Conservation (phyloP, 2,113 vertebrate genomes). For the Epinephelus fuscoguttatus region DNA sequence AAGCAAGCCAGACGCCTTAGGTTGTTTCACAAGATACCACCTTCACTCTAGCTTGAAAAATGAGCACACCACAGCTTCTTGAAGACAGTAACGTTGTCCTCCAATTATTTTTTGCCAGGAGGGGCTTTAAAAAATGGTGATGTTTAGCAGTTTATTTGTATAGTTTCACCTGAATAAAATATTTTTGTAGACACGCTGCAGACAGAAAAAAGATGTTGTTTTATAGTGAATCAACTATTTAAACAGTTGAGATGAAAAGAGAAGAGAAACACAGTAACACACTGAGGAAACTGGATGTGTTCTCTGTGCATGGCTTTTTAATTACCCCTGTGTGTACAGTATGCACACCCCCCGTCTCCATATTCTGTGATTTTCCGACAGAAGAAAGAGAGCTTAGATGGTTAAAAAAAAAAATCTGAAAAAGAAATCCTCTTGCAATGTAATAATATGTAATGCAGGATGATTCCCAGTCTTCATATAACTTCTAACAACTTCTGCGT, state of each 20-base stretch:
- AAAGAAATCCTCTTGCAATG: neutral
- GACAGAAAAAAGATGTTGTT: neutral
- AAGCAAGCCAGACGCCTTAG: too few species aligned
- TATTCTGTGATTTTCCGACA: neutral
- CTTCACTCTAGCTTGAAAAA: too few species aligned
- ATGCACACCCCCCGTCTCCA: neutral
- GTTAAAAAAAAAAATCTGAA: neutral
- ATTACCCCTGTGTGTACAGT: neutral
- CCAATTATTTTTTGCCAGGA: too few species aligned
- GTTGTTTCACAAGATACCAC: too few species aligned
- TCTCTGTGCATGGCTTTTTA: neutral
- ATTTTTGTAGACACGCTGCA: neutral
- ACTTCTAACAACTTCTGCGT: neutral
- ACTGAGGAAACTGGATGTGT: neutral
- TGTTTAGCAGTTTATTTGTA: too few species aligned
- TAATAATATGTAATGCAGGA: neutral
- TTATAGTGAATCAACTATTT: neutral
- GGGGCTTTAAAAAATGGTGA: neutral
- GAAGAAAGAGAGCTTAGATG: neutral
- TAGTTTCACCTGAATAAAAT: neutral
- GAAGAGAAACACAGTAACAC: neutral
- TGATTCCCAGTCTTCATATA: neutral
- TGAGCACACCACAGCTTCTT: too few species aligned
- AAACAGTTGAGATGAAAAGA: slow-evolving; percentile 6
- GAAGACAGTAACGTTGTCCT: too few species aligned